phyloP scores from a whole-genome alignment of 2,888 invertebrate genomes.

The Drosophila pseudotakahashii region DNA sequence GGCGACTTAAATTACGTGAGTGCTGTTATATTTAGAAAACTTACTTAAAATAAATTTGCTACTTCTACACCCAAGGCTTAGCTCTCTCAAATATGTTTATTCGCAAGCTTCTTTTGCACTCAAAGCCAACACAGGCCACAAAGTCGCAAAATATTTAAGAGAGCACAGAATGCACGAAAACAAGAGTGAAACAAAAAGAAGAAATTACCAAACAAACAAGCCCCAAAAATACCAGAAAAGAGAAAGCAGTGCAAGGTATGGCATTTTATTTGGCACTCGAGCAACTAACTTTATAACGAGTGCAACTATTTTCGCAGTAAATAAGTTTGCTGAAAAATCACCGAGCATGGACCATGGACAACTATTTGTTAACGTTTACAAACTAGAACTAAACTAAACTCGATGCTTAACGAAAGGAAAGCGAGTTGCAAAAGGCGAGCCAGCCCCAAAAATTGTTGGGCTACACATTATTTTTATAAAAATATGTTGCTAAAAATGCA shows the following conservation, averaged over 20 bases:
- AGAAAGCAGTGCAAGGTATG: constrained; percentile 39
- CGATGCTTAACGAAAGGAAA: constrained; percentile 62
- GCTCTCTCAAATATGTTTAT: constrained; percentile 15
- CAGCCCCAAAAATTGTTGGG: constrained; percentile 53
- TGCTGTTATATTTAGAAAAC: no score
- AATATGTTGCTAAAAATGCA: constrained; percentile 72
- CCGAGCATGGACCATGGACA: constrained; percentile 47
- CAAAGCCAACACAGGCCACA: constrained; percentile 45
- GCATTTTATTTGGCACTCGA: constrained; percentile 52
- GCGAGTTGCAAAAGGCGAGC: constrained; percentile 43
- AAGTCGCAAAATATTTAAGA: constrained; percentile 44
- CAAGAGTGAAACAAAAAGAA: constrained; percentile 2
- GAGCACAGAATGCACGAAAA: constrained; percentile 29
- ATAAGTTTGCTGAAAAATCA: constrained; percentile 70
- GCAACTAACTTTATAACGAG: constrained; percentile 53
- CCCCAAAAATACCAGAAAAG: constrained; percentile 22
- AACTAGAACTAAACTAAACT: constrained; percentile 68
- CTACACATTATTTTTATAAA: constrained; percentile 65
- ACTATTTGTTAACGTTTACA: constrained; percentile 69
- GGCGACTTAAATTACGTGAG: no score
- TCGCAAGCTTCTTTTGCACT: constrained; percentile 6
- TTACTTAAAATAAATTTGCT: background rate
- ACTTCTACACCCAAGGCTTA: background rate
- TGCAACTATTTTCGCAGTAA: constrained; percentile 68
- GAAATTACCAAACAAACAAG: constrained; percentile 5